A percentile compares a stretch with the other conserved stretches of the same genome.
Conservation (phyloP, 2,797 vertebrate species). For the Myripristis jacobus region DNA sequence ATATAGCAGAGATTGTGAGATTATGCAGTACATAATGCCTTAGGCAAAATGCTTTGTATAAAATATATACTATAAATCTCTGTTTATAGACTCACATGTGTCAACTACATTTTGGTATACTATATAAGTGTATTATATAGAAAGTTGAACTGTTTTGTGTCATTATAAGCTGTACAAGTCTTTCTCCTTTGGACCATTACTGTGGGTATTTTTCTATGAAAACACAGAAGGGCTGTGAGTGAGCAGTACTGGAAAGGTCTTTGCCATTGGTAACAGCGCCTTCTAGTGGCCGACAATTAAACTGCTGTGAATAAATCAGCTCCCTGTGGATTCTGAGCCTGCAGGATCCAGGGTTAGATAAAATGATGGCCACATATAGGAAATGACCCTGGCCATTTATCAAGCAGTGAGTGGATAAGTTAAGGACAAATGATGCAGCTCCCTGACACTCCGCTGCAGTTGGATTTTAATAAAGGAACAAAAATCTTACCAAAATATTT, state of each 20-base stretch:
- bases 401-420: slow-evolving; percentile 44
- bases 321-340: slow-evolving; percentile 33
- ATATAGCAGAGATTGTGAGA: slow-evolving; percentile 25
- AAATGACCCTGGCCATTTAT: slow-evolving; percentile 34
- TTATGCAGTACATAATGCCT: slow-evolving; percentile 19
- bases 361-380: slow-evolving; percentile 31
- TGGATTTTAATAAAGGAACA: slow-evolving; percentile 29
- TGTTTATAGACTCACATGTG: slow-evolving; percentile 21
- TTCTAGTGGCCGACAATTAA: slow-evolving; percentile 76
- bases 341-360: slow-evolving; percentile 20
- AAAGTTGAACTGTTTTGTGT: background rate
- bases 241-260: slow-evolving; percentile 11
- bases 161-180: background rate
- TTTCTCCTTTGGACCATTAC: background rate
- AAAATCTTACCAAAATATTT: slow-evolving; percentile 37
- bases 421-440: slow-evolving; percentile 34
- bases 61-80: background rate
- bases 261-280: slow-evolving; percentile 83
- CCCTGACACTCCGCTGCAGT: slow-evolving; percentile 32
- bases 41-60: background rate
- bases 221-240: background rate
- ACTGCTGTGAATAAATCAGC: slow-evolving; percentile 32
- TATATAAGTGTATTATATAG: background rate
- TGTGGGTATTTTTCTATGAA: slow-evolving; percentile 23
- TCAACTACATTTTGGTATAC: background rate